Conservation (phyloP, 2,888 invertebrate genomes). For the Standfussiana lucernea region DNA sequence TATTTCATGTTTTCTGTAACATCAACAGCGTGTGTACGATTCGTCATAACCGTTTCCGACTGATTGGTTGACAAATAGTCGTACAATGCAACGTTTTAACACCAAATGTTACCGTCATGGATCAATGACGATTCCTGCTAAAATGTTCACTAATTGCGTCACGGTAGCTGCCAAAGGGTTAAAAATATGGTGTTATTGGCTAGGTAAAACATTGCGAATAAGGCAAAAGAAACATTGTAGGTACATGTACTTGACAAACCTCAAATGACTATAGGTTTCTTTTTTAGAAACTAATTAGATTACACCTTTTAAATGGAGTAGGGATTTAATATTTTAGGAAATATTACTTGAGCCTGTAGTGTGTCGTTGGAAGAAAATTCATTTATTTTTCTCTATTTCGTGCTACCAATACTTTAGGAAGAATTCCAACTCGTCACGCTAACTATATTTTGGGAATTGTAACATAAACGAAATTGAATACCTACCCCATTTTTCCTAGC, state of each 20-base stretch:
- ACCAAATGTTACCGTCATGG: conserved; percentile 71
- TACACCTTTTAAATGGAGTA: background rate
- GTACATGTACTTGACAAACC: background rate
- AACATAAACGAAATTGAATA: background rate
- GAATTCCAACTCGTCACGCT: background rate
- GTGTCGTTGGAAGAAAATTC: background rate
- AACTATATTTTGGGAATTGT: background rate
- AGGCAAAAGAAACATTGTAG: background rate
- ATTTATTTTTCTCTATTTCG: background rate
- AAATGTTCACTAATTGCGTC: conserved; percentile 72
- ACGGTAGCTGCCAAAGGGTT: conserved; percentile 72
- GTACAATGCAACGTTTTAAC: conserved; percentile 73
- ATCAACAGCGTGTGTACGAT: conserved; percentile 44
- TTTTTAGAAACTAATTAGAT: background rate
- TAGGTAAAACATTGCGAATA: background rate
- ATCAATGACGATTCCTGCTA: conserved; percentile 67
- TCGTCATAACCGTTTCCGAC: conserved; percentile 66
- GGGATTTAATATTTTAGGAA: background rate
- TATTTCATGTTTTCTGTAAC: conserved; percentile 4
- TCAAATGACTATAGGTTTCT: background rate
- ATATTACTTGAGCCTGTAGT: background rate
- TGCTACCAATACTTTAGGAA: background rate
- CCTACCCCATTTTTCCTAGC: background rate
- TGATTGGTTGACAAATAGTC: conserved; percentile 72
- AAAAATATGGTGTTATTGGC: conserved; percentile 28